A percentile compares a stretch with the other conserved stretches of the same genome.
These are phyloP conservation scores for Habrosyne pyritoides DNA, from an alignment of 2,888 invertebrate species.

Conservation along the genomic window DNA sequence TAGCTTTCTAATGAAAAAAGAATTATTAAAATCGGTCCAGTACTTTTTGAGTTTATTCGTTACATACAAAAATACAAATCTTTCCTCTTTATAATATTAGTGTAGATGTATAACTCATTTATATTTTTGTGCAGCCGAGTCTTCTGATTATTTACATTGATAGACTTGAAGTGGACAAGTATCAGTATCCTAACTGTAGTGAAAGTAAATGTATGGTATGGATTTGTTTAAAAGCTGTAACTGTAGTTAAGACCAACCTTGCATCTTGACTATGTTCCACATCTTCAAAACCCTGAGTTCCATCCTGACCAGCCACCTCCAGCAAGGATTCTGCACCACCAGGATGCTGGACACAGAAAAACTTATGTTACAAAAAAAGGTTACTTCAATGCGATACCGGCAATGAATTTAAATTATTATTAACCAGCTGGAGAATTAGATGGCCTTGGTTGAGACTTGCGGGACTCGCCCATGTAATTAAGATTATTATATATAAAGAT, in stretches of 20 bases:
- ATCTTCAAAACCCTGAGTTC: slow-evolving; percentile 94
- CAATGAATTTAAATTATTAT: neutral
- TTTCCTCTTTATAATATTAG: no score
- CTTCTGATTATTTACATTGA: no score
- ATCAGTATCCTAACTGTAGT: no score
- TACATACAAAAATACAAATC: no score
- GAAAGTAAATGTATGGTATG: no score
- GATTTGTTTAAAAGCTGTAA: neutral
- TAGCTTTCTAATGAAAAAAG: no score
- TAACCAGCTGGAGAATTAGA: neutral
- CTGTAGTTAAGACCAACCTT: slow-evolving; percentile 40
- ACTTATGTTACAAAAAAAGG: neutral
- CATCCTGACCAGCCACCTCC: slow-evolving; percentile 91
- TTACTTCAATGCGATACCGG: neutral
- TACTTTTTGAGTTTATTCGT: no score
- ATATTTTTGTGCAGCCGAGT: no score
- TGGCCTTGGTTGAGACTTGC: neutral
- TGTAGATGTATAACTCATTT: no score
- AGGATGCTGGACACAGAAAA: slow-evolving; percentile 86
- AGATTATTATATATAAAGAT: neutral
- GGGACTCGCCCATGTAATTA: neutral
- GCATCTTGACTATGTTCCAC: slow-evolving; percentile 97
- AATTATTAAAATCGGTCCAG: no score
- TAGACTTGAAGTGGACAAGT: no score
- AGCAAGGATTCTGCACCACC: slow-evolving; percentile 93